phyloP scores from a whole-genome alignment of 2,888 invertebrate genomes.

The Magallana nippona region DNA sequence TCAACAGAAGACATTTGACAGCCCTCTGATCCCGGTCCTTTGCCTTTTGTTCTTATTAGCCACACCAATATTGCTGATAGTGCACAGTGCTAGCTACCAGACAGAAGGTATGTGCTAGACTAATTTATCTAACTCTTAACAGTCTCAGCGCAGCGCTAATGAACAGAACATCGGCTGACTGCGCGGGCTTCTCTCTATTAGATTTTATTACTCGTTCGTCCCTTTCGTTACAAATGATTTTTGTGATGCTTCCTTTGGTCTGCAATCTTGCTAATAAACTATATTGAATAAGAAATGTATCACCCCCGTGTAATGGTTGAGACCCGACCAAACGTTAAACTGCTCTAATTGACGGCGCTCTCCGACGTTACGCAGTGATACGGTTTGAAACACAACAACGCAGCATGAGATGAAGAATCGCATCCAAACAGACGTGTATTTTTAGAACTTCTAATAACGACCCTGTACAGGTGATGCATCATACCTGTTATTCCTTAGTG shows the following conservation, averaged over 20 bases:
- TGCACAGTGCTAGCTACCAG: neutral
- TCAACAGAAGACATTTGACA: neutral
- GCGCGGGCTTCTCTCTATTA: neutral
- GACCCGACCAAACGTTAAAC: neutral
- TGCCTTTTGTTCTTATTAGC: neutral
- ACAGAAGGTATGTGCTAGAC: slow-evolving; percentile 11
- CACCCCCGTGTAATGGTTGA: slow-evolving; percentile 16
- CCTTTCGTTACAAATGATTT: slow-evolving; percentile 21
- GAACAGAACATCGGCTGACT: neutral
- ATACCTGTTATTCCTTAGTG: no score
- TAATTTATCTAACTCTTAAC: slow-evolving; percentile 29
- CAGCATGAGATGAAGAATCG: neutral
- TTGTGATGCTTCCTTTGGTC: neutral
- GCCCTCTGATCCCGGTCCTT: neutral
- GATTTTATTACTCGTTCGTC: slow-evolving; percentile 9
- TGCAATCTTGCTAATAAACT: slow-evolving; percentile 29
- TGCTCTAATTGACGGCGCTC: neutral
- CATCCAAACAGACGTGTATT: no score
- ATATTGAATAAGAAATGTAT: slow-evolving; percentile 34
- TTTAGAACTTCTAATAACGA: no score
- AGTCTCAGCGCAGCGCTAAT: neutral
- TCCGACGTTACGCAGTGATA: slow-evolving; percentile 5
- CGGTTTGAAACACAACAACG: neutral
- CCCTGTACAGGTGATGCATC: no score
- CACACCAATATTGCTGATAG: neutral